These are phyloP conservation scores for Eutolmus rufibarbis DNA, from an alignment of 2,888 invertebrate genomes.

Conservation along the genomic window DNA sequence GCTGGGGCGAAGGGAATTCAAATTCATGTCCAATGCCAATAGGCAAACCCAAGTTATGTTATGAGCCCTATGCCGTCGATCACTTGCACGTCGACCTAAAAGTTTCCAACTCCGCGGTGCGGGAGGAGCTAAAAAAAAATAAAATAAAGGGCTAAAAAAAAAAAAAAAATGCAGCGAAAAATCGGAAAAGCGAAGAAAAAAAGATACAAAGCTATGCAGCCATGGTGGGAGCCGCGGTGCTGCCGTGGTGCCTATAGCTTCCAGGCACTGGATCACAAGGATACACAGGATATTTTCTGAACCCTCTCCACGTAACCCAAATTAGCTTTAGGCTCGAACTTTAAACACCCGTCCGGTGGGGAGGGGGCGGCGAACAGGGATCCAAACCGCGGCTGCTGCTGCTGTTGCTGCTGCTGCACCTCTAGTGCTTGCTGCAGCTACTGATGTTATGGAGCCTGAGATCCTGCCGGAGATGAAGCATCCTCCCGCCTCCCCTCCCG, in stretches of 20 bases:
- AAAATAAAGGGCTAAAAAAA: neutral
- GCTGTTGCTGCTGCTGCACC: neutral
- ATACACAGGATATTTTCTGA: slow-evolving; percentile 27
- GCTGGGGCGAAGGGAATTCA: slow-evolving; percentile 19
- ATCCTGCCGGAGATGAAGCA: neutral
- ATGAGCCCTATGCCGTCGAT: slow-evolving; percentile 15
- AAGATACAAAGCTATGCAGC: slow-evolving; percentile 38
- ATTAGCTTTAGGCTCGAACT: slow-evolving; percentile 48
- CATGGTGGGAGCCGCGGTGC: neutral
- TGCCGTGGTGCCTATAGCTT: neutral
- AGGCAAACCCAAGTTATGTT: slow-evolving; percentile 26
- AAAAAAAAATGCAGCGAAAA: neutral
- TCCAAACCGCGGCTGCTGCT: neutral
- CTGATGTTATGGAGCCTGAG: neutral
- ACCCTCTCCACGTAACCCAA: slow-evolving; percentile 41
- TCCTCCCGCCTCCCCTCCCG: neutral
- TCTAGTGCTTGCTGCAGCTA: neutral
- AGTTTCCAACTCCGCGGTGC: slow-evolving; percentile 35
- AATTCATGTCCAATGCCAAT: slow-evolving; percentile 42
- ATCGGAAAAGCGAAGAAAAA: slow-evolving; percentile 9
- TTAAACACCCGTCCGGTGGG: slow-evolving; percentile 34
- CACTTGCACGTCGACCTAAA: slow-evolving; percentile 45
- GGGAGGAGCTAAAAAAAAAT: neutral
- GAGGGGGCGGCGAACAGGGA: neutral
- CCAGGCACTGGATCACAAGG: slow-evolving; percentile 32